Base-by-base conservation (phyloP, 2,888 invertebrate genomes). In the Tipula unca region DNA sequence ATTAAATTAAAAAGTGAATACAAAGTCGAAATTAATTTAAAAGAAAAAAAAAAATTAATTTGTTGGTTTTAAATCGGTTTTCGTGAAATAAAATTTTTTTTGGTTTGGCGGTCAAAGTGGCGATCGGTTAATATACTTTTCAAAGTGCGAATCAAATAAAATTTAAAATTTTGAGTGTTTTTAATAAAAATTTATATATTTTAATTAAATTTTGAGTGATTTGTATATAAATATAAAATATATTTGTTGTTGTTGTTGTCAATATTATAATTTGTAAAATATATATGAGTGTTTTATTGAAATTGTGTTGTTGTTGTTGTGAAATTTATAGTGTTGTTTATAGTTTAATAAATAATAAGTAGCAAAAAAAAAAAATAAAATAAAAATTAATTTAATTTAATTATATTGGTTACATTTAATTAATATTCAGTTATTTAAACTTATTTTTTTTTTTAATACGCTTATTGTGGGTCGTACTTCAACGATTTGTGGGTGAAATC, bases 401-500 rank as follows among this genome's bases (percentile, higher is more conserved):
- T 69, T 69, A 69, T 25, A 69, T 69, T 10, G 69, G 69, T 69
- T 69, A 69, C 69, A 69, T n/a, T 69, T 69, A 69, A 69, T 25
- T 69, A 69, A 25, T 69, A 69, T 69, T 69, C 69, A 69, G 69
- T 69, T 69, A 69, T 69, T 69, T 25, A 25, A 69, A 69, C 20
- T 69, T 25, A 10, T 25, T 69, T 25, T 69, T 25, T 69, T 48
- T 48, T 13, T 42, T 42, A 35, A 42, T 48, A 17, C 42, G 42
- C 13, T 3, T 69, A 54, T 69, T 25, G 0, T 69, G 25, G 25
- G 25, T 69, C 25, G 25, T 69, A 69, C 69, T 69, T 69, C 69
- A 69, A 69, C 69, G 69, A 69, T 69, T 69, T 69, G 69, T 69
- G 25, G 69, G 69, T 69, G 69, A 69, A 69, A 69, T 69, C 69